Percentiles rank a stretch among this genome's conserved stretches.
Evolutionary conservation across 2,113 vertebrate species (phyloP).

Genomic region (Piaya cayana): DNA sequence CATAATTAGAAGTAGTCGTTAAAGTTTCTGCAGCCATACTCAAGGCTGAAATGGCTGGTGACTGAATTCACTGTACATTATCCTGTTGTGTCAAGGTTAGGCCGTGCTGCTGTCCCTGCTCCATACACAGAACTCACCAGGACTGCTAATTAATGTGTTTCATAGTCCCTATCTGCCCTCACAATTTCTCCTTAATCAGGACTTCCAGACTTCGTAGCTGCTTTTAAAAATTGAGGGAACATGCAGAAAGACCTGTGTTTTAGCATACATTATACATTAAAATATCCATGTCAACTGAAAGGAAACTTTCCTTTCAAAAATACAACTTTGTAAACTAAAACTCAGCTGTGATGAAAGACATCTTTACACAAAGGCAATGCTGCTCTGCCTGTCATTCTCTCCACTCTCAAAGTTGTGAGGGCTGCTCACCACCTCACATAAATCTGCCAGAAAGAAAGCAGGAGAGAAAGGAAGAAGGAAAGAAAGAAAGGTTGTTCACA

Average conservation of each 20-base stretch:
- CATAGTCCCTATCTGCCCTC: not conserved
- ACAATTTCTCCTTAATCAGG: not conserved
- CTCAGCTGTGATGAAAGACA: not conserved
- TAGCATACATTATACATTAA: not conserved
- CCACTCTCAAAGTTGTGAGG: not conserved
- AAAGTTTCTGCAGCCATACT: not conserved
- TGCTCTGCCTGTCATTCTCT: not conserved
- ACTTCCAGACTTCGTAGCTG: not conserved
- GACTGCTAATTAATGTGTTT: not conserved
- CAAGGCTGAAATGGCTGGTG: not conserved
- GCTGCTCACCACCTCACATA: not conserved
- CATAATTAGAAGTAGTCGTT: not conserved
- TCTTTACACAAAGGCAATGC: not conserved
- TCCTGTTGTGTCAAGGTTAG: not conserved
- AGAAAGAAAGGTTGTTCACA: not conserved
- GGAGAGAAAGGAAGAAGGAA: not conserved
- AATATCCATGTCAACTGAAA: not conserved
- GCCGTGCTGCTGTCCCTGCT: not conserved
- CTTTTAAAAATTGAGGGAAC: not conserved
- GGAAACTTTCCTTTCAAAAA: not conserved
- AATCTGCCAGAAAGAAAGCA: not conserved
- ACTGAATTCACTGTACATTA: not conserved
- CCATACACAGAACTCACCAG: not conserved
- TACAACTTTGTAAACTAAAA: not conserved
- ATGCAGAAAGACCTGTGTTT: not conserved